These are phyloP conservation scores for Catagonus wagneri DNA, from an alignment of 2,113 vertebrate genomes.

Conservation along the genomic window DNA sequence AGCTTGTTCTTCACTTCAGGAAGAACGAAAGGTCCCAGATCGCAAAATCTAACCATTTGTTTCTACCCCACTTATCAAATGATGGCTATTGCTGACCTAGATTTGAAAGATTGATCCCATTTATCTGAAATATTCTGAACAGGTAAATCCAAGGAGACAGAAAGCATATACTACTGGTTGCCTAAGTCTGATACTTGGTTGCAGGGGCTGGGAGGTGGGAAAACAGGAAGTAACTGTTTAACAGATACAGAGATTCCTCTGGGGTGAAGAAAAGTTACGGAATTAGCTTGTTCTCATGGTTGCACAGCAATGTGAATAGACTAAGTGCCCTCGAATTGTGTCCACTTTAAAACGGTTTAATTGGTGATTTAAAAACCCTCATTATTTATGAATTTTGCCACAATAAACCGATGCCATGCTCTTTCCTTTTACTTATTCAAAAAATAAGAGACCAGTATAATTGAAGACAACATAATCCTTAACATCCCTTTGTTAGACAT, in stretches of 20 bases:
- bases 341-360: not conserved
- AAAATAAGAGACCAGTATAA: slow-evolving; percentile 45
- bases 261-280: not conserved
- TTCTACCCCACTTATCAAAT: not conserved
- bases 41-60: not conserved
- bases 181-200: not conserved
- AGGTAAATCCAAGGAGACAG: not conserved
- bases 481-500: not conserved
- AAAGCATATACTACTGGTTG: slow-evolving; percentile 6
- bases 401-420: not conserved
- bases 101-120: not conserved
- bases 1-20: not conserved
- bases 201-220: not conserved
- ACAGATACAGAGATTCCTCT: not conserved
- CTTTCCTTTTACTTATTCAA: slow-evolving; percentile 30
- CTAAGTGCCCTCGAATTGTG: not conserved
- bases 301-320: not conserved
- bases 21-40: not conserved
- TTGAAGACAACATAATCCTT: not conserved
- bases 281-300: not conserved
- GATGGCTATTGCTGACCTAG: not conserved
- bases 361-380: not conserved
- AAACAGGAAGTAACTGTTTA: not conserved
- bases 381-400: not conserved
- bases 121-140: not conserved